A percentile compares a stretch with the other conserved stretches of the same genome.
phyloP scores from a whole-genome alignment of 2,797 vertebrate genomes.

The Sebastes vulpes region DNA sequence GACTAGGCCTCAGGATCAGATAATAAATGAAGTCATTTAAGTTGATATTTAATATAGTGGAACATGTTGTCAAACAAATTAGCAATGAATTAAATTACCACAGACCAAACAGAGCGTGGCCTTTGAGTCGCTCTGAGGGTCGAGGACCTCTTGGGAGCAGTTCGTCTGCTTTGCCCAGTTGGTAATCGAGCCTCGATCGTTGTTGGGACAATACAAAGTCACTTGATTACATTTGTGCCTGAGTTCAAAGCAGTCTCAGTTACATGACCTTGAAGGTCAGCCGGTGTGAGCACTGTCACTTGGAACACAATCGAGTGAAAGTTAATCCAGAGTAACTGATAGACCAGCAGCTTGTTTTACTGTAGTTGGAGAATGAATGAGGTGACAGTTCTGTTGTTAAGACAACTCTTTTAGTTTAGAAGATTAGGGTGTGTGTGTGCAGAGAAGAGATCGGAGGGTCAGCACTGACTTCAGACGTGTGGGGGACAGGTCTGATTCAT shows the following conservation, averaged over 20 bases:
- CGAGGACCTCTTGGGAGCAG: not conserved
- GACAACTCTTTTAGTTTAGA: not conserved
- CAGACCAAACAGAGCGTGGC: not conserved
- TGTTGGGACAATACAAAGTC: not conserved
- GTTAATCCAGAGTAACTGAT: not conserved
- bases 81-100: not conserved
- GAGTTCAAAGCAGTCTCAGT: constrained; percentile 2
- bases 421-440: not conserved
- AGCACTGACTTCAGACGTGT: too few species aligned
- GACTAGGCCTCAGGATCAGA: not conserved
- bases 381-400: not conserved
- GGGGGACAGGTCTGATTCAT: not conserved
- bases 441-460: not conserved
- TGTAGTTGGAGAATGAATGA: not conserved
- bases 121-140: not conserved
- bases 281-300: not conserved
- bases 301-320: constrained; percentile 11
- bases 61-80: not conserved
- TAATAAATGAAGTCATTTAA: not conserved
- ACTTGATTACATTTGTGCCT: constrained; percentile 4
- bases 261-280: not conserved
- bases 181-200: not conserved
- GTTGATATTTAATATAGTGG: not conserved
- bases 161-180: not conserved
- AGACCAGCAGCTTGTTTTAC: not conserved